Conservation (phyloP, 2,113 vertebrate species). For the Otis tarda region DNA sequence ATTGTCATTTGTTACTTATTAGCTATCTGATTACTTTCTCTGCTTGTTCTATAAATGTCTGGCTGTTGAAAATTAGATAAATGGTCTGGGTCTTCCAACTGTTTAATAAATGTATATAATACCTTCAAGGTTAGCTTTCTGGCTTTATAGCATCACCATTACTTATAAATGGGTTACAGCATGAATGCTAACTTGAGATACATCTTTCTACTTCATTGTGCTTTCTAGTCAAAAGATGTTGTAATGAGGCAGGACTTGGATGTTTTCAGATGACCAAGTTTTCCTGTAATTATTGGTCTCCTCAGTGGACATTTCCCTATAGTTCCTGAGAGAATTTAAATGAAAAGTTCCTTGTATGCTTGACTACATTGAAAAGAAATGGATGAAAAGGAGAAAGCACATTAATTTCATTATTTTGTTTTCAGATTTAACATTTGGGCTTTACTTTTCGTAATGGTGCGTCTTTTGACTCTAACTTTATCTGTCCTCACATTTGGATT, state of each 20-base stretch:
- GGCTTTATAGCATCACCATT: not conserved
- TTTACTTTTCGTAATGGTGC: conserved; percentile 82
- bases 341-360: not conserved
- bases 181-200: not conserved
- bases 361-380: not conserved
- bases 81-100: not conserved
- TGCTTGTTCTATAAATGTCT: not conserved
- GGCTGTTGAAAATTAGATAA: not conserved
- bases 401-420: not conserved
- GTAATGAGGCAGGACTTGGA: not conserved
- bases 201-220: not conserved
- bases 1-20: not conserved
- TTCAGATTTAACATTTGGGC: conserved; percentile 85
- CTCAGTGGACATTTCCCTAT: not conserved
- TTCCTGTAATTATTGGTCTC: not conserved
- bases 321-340: not conserved
- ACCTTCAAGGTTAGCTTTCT: not conserved
- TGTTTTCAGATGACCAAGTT: not conserved
- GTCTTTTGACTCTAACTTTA: conserved; percentile 84
- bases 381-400: not conserved
- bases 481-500: conserved; percentile 86
- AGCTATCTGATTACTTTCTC: not conserved
- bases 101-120: not conserved
- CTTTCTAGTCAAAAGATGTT: not conserved
- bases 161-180: not conserved